A percentile compares a stretch with the other conserved stretches of the same genome.
Evolutionary conservation across 2,888 invertebrate genomes (phyloP).

Genomic region (Siphlonurus alternatus): DNA sequence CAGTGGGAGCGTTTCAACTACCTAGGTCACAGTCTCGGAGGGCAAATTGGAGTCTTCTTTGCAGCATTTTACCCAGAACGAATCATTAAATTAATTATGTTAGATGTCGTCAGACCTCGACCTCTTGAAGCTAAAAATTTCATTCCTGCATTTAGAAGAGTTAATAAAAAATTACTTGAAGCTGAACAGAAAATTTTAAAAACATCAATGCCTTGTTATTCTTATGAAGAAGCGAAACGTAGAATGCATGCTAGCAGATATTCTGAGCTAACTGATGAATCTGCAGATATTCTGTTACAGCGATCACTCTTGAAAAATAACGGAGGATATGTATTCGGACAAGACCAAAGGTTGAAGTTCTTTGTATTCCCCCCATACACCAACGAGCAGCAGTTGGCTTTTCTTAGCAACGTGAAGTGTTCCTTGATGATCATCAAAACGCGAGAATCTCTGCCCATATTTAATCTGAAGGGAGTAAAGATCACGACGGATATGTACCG

Average conservation of each 20-base stretch:
- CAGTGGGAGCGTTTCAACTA: slow-evolving; percentile 25
- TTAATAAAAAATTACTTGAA: slow-evolving; percentile 25
- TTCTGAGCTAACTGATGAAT: slow-evolving; percentile 24
- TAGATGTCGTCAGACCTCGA: slow-evolving; percentile 26
- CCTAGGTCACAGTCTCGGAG: slow-evolving; percentile 34
- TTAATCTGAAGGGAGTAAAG: slow-evolving; percentile 15
- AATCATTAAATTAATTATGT: slow-evolving; percentile 27
- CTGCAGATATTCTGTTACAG: slow-evolving; percentile 31
- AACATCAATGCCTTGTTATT: slow-evolving; percentile 22
- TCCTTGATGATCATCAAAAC: slow-evolving; percentile 24
- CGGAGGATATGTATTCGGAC: slow-evolving; percentile 34
- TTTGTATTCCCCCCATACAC: slow-evolving; percentile 25
- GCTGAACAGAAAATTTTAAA: slow-evolving; percentile 19
- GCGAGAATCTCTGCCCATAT: slow-evolving; percentile 16
- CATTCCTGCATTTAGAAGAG: slow-evolving; percentile 19
- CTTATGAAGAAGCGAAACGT: slow-evolving; percentile 30
- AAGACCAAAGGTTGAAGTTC: slow-evolving; percentile 34
- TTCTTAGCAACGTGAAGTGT: slow-evolving; percentile 23
- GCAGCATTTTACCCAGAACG: slow-evolving; percentile 26
- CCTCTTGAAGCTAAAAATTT: slow-evolving; percentile 18
- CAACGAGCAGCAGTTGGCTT: slow-evolving; percentile 21
- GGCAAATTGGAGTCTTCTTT: slow-evolving; percentile 27
- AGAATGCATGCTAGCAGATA: slow-evolving; percentile 29
- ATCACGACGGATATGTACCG: slow-evolving; percentile 9
- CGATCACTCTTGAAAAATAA: slow-evolving; percentile 29